Base-by-base conservation (phyloP, 2,888 invertebrate genomes). In the Lasioglossum malachurum region DNA sequence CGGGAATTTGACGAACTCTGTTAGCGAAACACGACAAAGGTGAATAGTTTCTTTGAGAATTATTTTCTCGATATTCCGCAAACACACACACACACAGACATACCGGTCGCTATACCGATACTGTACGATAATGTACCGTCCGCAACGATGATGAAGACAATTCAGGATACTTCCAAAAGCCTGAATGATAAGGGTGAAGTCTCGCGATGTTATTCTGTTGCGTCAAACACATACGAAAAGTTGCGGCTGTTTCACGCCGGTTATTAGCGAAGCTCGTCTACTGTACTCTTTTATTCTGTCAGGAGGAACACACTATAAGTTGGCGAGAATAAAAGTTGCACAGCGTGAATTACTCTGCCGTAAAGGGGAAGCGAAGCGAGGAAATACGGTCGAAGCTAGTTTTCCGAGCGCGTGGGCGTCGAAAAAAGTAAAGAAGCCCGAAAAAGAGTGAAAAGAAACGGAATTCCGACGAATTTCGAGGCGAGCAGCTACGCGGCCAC, bases 361-460 rank as follows among this genome's bases (percentile, higher is more conserved):
- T 35, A 10, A 38, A 69, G 23, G 23, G 35, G 38, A 23, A 69
- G 41, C 71, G 41, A 23, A 2, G 71, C 41, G 23, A 23, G 57
- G 77, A 60, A 31, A 38, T 41, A 23, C 57, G 23, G 53, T n/a
- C 27, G 27, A 69, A 84, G 84, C 84, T 84, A 84, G 84, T 84
- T 84, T 84, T 84, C 78, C 84, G 84, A 75, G 38, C 14, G 78
- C 67, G 74, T 75, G 78, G 69, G 49, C 84, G 44, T 38, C 71
- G 75, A 72, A 27, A 84, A 75, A 57, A 27, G 12, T 19, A 19
- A n/a, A 41, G 75, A 67, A 46, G 27, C 44, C 23, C 64, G 64
- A 64, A 49, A 73, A 69, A 74, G 74, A 57, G 69, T 53, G 57
- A 78, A 64, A 49, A 73, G 72, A 57, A 69, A 78, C 49, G 78